A percentile compares a stretch with the other conserved stretches of the same genome.
These are phyloP conservation scores for Idaea biselata DNA, from an alignment of 2,888 invertebrate genomes.

Conservation along the genomic window DNA sequence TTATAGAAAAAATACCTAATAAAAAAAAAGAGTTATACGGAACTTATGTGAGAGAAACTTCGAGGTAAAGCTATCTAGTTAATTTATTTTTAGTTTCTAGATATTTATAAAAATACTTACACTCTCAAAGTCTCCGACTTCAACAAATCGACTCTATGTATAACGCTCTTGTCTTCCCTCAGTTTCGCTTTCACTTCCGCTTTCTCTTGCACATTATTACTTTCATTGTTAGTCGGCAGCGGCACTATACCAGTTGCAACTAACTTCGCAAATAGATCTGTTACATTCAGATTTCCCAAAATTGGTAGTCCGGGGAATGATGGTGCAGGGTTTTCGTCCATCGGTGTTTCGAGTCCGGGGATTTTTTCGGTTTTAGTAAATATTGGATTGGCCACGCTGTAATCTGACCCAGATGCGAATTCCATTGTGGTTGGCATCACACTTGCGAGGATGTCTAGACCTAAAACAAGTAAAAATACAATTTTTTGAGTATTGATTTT, in stretches of 20 bases:
- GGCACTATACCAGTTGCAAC: conserved; percentile 85
- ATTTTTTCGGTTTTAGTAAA: conserved; percentile 54
- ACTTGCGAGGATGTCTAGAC: conserved; percentile 84
- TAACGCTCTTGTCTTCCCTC: conserved; percentile 58
- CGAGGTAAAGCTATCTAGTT: no score
- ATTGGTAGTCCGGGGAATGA: conserved; percentile 47
- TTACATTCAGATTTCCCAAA: conserved; percentile 83
- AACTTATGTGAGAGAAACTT: no score
- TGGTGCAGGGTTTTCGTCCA: conserved; percentile 51
- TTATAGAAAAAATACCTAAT: no score
- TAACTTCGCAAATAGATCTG: conserved; percentile 91
- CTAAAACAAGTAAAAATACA: conserved; percentile 42
- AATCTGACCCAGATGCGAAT: conserved; percentile 78
- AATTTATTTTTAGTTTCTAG: background rate
- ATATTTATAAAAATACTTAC: conserved; percentile 63
- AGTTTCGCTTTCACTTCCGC: conserved; percentile 40
- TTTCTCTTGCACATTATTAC: conserved; percentile 33
- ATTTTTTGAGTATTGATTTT: no score
- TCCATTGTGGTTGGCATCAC: conserved; percentile 83
- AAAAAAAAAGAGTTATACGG: no score
- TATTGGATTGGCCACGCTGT: conserved; percentile 75
- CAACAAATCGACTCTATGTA: conserved; percentile 84
- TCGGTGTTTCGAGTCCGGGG: conserved; percentile 61
- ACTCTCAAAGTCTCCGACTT: conserved; percentile 87
- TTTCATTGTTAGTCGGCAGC: conserved; percentile 40